Conservation (phyloP, 1,140 invertebrate genomes). For the Trichonephila clavata region DNA sequence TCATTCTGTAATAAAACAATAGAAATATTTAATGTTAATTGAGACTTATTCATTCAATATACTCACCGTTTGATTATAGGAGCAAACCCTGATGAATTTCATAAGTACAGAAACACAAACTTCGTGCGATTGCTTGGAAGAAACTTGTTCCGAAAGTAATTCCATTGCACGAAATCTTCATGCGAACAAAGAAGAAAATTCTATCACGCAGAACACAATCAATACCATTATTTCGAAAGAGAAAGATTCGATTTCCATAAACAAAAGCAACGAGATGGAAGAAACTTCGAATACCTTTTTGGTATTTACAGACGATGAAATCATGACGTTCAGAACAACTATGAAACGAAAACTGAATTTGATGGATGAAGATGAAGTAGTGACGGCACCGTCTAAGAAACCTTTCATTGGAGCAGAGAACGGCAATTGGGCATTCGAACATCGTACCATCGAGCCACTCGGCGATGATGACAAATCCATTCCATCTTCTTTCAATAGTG, state of each 20-base stretch:
- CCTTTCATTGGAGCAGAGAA: too few relatives aligned
- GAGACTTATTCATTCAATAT: too few relatives aligned
- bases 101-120: neutral
- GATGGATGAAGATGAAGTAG: slow-evolving; percentile 28
- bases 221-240: too few relatives aligned
- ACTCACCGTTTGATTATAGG: neutral
- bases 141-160: neutral
- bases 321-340: neutral
- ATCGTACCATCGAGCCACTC: neutral
- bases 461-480: neutral
- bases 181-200: neutral
- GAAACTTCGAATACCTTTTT: neutral
- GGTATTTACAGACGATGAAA: neutral
- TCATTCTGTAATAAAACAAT: too few relatives aligned
- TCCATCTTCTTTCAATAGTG: slow-evolving; percentile 19
- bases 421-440: neutral
- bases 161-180: neutral
- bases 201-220: too few relatives aligned
- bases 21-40: too few relatives aligned
- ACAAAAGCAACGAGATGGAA: too few relatives aligned
- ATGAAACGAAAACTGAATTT: neutral
- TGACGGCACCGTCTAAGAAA: neutral
- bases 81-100: neutral
- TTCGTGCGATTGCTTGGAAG: neutral
- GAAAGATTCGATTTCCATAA: too few relatives aligned